Conservation (phyloP, 2,113 vertebrate species). For the Riparia riparia region DNA sequence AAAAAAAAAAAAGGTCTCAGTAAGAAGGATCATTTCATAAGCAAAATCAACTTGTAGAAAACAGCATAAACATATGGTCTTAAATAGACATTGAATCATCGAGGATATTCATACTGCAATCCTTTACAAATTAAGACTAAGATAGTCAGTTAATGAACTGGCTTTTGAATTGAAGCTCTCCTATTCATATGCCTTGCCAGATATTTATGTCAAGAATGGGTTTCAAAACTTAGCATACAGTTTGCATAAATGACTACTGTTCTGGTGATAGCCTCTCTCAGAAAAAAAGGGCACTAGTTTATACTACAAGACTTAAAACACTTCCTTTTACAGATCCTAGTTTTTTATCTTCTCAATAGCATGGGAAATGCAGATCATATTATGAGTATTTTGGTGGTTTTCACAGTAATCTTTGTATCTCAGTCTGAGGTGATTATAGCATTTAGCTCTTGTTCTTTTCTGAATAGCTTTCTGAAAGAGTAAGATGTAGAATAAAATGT, state of each 20-base stretch:
- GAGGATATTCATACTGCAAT: neutral
- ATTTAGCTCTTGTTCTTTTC: neutral
- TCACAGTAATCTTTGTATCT: neutral
- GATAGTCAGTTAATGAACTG: neutral
- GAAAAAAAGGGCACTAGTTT: neutral
- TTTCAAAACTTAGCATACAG: neutral
- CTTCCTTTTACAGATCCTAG: neutral
- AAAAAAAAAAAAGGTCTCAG: neutral
- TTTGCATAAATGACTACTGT: neutral
- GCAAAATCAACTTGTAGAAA: neutral
- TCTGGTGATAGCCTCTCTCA: neutral
- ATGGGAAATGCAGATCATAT: neutral
- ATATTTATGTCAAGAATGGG: neutral
- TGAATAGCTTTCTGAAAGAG: neutral
- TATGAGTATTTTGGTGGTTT: neutral
- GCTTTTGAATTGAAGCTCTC: neutral
- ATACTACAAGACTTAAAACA: neutral
- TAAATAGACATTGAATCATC: neutral
- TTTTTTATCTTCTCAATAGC: neutral
- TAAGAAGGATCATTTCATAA: slow-evolving; percentile 2
- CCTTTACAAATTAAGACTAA: neutral
- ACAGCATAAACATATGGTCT: neutral
- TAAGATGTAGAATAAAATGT: neutral
- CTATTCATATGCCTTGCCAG: neutral
- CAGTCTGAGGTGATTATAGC: neutral